Evolutionary conservation across 2,888 invertebrate species (phyloP), one percentile per base, ranked within the genome.

Genomic region (Xanthostigma xanthostigma): DNA sequence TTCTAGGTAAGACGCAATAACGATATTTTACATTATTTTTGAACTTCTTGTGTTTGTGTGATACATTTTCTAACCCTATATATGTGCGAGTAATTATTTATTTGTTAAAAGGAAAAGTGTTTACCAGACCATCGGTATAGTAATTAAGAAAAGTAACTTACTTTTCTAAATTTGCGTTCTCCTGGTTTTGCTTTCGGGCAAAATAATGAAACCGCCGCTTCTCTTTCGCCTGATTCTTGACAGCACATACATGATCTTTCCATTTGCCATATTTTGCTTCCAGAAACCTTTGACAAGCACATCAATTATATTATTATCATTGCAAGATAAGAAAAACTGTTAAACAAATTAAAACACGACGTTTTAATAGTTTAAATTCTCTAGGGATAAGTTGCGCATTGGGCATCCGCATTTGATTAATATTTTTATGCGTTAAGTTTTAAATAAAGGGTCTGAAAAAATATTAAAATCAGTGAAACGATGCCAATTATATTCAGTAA

Each of bases 261-360:
- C 84, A 92, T 91, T 75, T 92, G 92, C 92, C 92, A 93, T 63
- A 92, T 87, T 75, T 92, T 92, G 58, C 90, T 91, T 8, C 91
- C 91, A 36, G 92, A 92, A 8, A 93, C 91, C 92, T 92, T n/a
- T n/a, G 53, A 48, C 61, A 27, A 27, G 6, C 6, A 27, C 27
- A 27, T 27, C 27, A 27, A 27, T 27, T 6, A 27, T 27, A 6
- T 27, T 27, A 27, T 27, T 27, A 27, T 27, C 27, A 27, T 27
- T 27, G 8, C 12, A 27, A 27, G 27, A 27, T 27, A 2, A 50
- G 33, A 41, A 39, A 35, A 41, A 13, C 9, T 9, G 17, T 36
- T 1, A 14, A 49, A 42, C 34, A 34, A 46, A 43, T 10, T 8
- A 46, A 36, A 27, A 35, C 8, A 27, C 27, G 4, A 6, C 27